Evolutionary conservation across 2,888 invertebrate genomes (phyloP), one percentile per base, ranked within the genome.

Genomic region (Aspidiotus destructor): DNA sequence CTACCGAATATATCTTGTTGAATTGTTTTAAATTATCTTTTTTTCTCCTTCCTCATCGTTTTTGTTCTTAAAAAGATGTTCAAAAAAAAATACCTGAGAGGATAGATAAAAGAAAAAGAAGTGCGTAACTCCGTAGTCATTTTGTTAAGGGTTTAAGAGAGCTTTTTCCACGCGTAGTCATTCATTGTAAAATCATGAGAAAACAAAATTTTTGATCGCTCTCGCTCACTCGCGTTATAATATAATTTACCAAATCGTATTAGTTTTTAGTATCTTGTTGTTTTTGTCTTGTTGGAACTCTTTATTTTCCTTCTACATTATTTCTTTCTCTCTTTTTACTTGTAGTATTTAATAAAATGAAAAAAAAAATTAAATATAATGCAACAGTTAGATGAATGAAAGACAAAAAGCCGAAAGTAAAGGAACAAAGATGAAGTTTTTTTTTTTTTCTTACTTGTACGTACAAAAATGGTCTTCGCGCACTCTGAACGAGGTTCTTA

Each of bases 1-100:
- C 42, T 64, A 55, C 55, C 55, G 42, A 48, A 60, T 48, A 48
- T 58, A 57, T 55, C 57, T 65, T 57, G 57, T 65, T 65, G 41
- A 65, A 57, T 57, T 28, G 10, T 16, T 10, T 55, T 16, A 16
- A 55, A 10, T 16, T 17, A n/a, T 16, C 7, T 16, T 55, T 55
- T 5, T 55, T 55, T 55, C 16, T 55, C 16, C 16, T 55, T 55
- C 16, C 15, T 55, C 2, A 10, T n/a, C 17, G 55, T 55, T 55
- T 55, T 15, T 52, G 5, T 3, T 28, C 2, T 28, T 28, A 3
- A 28, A 28, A 28, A 48, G 6, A 13, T 48, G 11, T 48, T 48
- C 48, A 11, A 48, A 48, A 13, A 8, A 44, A 48, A 48, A 48
- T 48, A 48, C 10, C 11, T 6, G 48, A 48, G 48, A 48, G 48